A percentile compares a stretch with the other conserved stretches of the same genome.
phyloP scores from a whole-genome alignment of 2,888 invertebrate genomes.

The Galeopsomyia nigrocyanea region DNA sequence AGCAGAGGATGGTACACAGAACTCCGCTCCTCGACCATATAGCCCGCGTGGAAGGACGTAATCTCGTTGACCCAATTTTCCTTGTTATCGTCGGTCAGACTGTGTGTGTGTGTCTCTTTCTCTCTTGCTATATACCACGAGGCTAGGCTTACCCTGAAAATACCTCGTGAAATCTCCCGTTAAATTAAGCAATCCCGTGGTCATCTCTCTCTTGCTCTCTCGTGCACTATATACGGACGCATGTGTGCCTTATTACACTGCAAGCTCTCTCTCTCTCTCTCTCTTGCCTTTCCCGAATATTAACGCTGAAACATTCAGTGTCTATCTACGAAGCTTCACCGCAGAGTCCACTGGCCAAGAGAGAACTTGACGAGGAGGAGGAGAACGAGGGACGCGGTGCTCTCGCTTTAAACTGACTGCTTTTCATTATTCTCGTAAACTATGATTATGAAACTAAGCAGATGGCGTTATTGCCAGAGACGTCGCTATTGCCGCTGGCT shows the following conservation, averaged over 20 bases:
- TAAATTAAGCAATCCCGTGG: conserved; percentile 48
- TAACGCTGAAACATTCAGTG: conserved; percentile 43
- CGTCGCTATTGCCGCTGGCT: too few relatives aligned
- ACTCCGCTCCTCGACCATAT: too few relatives aligned
- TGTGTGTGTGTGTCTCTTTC: conserved; percentile 2
- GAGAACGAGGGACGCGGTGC: too few relatives aligned
- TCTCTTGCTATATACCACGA: conserved; percentile 10
- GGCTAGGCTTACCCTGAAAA: conserved; percentile 37
- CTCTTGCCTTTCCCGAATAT: conserved; percentile 30
- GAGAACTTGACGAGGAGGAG: neutral
- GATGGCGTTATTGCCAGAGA: too few relatives aligned
- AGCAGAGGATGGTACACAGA: too few relatives aligned
- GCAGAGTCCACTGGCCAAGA: conserved; percentile 10
- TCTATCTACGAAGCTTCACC: conserved; percentile 27
- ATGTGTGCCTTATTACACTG: conserved; percentile 38
- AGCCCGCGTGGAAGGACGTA: conserved; percentile 45
- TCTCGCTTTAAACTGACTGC: too few relatives aligned
- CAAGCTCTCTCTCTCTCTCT: too few relatives aligned
- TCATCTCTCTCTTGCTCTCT: conserved; percentile 2
- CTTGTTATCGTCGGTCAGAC: conserved; percentile 50
- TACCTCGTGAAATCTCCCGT: conserved; percentile 51
- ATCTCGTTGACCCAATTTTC: conserved; percentile 55
- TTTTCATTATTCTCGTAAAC: too few relatives aligned
- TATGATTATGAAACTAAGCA: too few relatives aligned
- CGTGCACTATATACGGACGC: too few relatives aligned